phyloP scores from a whole-genome alignment of 2,888 invertebrate genomes.

The Achlya flavicornis region DNA sequence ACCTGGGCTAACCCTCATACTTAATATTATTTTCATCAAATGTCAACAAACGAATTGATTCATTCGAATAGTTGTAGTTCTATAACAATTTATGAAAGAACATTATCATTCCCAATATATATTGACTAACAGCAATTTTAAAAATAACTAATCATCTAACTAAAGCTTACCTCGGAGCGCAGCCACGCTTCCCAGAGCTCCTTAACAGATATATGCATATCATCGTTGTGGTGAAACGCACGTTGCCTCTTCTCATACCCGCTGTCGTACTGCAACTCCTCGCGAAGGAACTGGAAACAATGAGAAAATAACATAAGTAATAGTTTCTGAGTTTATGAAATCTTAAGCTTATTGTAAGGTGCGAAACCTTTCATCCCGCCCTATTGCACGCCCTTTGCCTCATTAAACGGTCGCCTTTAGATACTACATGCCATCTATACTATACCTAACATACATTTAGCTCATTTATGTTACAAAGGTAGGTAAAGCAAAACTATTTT shows the following conservation, averaged over 20 bases:
- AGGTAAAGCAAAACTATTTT: neutral
- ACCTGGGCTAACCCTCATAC: no score
- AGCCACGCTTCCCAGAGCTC: slow-evolving; percentile 99
- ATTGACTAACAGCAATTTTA: no score
- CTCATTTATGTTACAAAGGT: neutral
- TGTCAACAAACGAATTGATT: no score
- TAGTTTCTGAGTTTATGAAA: no score
- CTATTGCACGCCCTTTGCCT: neutral
- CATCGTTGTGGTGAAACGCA: slow-evolving; percentile 98
- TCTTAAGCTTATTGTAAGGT: no score
- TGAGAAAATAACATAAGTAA: neutral
- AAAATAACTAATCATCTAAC: neutral
- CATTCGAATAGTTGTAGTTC: no score
- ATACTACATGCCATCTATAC: neutral
- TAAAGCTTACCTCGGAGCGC: slow-evolving; percentile 89
- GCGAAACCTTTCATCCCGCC: neutral
- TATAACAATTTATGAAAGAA: no score
- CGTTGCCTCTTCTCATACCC: slow-evolving; percentile 96
- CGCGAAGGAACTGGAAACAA: slow-evolving; percentile 92
- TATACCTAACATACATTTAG: neutral
- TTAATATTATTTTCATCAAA: no score
- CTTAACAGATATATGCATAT: slow-evolving; percentile 98
- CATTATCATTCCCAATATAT: no score
- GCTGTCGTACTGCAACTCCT: slow-evolving; percentile 97
- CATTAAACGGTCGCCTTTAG: no score